These are phyloP conservation scores for Poecilia latipinna DNA, from an alignment of 2,113 vertebrate species.

Conservation along the genomic window DNA sequence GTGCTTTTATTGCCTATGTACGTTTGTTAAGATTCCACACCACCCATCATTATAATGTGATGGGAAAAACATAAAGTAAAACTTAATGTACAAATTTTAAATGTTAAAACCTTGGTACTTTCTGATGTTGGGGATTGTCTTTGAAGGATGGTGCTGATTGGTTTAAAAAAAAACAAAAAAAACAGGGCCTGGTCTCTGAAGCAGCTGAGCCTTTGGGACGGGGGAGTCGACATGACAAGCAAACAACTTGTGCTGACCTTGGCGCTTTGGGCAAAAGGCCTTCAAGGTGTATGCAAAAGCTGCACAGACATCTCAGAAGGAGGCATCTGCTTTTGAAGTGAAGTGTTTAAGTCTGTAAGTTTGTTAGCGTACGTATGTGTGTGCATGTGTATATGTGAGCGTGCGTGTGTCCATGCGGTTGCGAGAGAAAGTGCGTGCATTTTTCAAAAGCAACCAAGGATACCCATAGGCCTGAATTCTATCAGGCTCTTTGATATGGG, in stretches of 20 bases:
- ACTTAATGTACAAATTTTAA: not conserved
- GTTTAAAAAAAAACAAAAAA: constrained; percentile 49
- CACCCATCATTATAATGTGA: too few relatives aligned
- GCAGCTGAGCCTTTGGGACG: constrained; percentile 68
- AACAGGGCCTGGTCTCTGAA: constrained; percentile 53
- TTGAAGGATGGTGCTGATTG: constrained; percentile 59
- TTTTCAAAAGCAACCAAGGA: constrained; percentile 79
- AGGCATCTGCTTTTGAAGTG: constrained; percentile 78
- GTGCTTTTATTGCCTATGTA: not conserved
- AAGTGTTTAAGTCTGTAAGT: constrained; percentile 49
- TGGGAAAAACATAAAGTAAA: too few relatives aligned
- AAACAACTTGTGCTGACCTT: constrained; percentile 81
- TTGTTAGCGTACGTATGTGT: constrained; percentile 34
- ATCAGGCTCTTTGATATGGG: constrained; percentile 80
- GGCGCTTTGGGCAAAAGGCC: constrained; percentile 74
- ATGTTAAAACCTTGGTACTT: constrained; percentile 47
- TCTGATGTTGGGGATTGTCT: constrained; percentile 66
- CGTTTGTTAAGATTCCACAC: not conserved
- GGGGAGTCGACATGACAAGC: constrained; percentile 63
- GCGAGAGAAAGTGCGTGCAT: constrained; percentile 18
- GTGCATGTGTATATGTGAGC: constrained; percentile 15
- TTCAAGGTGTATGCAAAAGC: constrained; percentile 82
- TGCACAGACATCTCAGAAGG: constrained; percentile 70
- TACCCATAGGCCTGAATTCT: constrained; percentile 83
- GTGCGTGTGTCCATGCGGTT: constrained; percentile 13